These are phyloP conservation scores for Halcyon smyrnensis DNA, from an alignment of 2,797 vertebrate genomes.

Conservation along the genomic window DNA sequence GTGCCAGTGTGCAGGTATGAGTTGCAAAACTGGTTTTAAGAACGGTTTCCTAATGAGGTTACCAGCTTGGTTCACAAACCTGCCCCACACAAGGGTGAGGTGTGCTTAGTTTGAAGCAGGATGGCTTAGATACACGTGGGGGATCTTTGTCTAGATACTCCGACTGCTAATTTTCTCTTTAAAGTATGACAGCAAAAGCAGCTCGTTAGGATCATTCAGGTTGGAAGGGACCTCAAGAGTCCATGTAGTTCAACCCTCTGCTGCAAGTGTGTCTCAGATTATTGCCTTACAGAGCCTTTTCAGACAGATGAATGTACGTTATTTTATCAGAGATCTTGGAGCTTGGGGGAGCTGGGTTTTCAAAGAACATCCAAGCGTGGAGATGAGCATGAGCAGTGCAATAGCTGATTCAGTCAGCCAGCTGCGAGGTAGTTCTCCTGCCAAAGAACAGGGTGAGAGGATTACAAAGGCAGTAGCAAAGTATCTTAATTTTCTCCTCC, in stretches of 20 bases:
- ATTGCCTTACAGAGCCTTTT: not conserved
- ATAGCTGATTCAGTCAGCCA: not conserved
- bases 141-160: not conserved
- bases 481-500: not conserved
- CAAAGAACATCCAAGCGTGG: not conserved
- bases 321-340: not conserved
- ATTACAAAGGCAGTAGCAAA: not conserved
- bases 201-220: no score
- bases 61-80: not conserved
- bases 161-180: not conserved
- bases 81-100: not conserved
- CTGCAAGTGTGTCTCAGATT: not conserved
- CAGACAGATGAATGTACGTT: not conserved
- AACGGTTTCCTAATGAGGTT: not conserved
- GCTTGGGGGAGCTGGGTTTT: not conserved
- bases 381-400: not conserved
- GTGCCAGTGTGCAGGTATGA: not conserved
- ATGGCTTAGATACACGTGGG: not conserved
- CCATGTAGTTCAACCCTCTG: not conserved
- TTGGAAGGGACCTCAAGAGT: not conserved
- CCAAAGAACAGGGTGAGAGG: not conserved
- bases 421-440: not conserved
- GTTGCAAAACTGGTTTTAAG: constrained; percentile 12
- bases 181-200: not conserved
- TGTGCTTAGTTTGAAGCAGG: not conserved